Evolutionary conservation across 2,113 vertebrate genomes (phyloP), one percentile per base, ranked within the genome.

Genomic region (Hydrolagus affinis): DNA sequence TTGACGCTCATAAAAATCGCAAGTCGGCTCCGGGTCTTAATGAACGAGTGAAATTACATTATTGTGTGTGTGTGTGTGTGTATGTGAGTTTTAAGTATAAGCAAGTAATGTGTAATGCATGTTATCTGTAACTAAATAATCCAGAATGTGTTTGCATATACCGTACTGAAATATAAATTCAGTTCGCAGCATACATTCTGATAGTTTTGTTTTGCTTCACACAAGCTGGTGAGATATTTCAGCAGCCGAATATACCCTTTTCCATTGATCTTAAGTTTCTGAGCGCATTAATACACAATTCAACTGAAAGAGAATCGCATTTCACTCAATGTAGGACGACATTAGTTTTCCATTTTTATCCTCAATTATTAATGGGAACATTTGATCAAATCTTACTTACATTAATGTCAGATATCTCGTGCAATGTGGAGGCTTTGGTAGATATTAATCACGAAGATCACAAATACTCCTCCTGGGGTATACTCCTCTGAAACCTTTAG

Each of bases 291-390:
- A 28, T 11, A 9, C 62, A 30, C 30, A 60, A 15, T 68, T 66
- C 78, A 32, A 68, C 78, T 66, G 25, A 30, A 11, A 28, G 25
- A 60, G 28, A 83, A 32, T 66, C 25, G 78, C 64, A 83, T 66
- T 32, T 66, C n/a, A 32, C 9, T 25, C 19, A 30, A 30, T 83
- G 17, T 62, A 44, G 44, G 44, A 6, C 6, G 44, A 3, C 6
- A 44, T 44, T 44, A 44, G 28, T 17, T 30, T 19, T 30, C 17
- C 8, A 8, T 28, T 3, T 28, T 17, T 80, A 0, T 23, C 15
- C 0, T 28, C 15, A 83, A 83, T 83, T 83, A 83, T 83, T 83
- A 83, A 83, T 66, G 2, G 44, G 44, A n/a, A 44, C 44, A 44
- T 44, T 44, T 17, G 25, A 28, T 60, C 32, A 66, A 21, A 4